These are phyloP conservation scores for Agapornis roseicollis DNA, from an alignment of 2,113 vertebrate species.

Conservation along the genomic window DNA sequence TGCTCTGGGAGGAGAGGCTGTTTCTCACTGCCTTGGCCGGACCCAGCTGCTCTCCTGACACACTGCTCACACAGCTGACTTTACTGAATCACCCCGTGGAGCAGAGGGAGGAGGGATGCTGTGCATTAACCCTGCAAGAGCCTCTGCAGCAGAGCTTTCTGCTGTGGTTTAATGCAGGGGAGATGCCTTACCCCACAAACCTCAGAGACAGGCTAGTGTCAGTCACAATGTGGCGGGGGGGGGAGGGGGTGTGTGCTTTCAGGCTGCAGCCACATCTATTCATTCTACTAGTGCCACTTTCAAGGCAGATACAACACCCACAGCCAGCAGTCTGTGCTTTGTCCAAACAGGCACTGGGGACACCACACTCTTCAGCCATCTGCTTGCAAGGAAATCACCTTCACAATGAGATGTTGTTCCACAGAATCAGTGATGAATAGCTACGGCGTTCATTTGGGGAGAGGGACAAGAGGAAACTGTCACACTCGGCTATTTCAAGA, in stretches of 20 bases:
- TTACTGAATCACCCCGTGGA: not conserved
- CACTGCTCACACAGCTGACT: not conserved
- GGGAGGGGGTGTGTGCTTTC: too few relatives aligned
- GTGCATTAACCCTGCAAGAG: not conserved
- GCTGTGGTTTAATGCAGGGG: rapidly evolving
- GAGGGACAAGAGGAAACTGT: not conserved
- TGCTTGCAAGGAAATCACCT: not conserved
- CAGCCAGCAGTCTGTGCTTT: not conserved
- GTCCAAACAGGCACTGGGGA: not conserved
- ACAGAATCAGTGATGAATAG: not conserved
- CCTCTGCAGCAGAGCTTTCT: not conserved
- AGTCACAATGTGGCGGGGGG: rapidly evolving
- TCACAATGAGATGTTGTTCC: not conserved
- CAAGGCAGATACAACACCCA: rapidly evolving
- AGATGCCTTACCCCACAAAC: not conserved
- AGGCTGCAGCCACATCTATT: not conserved
- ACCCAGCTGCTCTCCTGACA: not conserved
- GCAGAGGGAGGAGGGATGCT: rapidly evolving
- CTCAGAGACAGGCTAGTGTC: not conserved
- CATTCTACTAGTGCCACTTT: rapidly evolving
- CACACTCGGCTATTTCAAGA: not conserved
- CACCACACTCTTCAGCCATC: not conserved
- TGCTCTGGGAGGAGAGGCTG: not conserved
- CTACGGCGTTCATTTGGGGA: not conserved
- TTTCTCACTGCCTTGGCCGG: not conserved